Percentiles rank a stretch among this genome's conserved stretches.
phyloP scores from a whole-genome alignment of 2,797 vertebrate genomes.

The Columba guinea region DNA sequence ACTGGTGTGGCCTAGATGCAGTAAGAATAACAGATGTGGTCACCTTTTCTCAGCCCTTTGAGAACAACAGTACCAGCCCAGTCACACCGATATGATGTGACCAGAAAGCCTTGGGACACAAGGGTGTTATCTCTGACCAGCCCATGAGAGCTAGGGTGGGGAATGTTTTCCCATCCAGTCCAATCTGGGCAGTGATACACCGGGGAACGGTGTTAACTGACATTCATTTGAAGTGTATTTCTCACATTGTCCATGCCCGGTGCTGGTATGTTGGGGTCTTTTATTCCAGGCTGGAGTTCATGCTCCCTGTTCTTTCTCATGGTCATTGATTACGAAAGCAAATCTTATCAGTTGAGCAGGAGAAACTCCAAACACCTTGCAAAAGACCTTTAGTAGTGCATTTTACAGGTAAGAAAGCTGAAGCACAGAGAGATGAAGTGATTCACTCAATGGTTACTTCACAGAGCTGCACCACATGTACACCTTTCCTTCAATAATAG shows the following conservation, averaged over 20 bases:
- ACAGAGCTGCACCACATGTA: background rate
- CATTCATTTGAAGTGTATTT: background rate
- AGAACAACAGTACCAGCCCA: background rate
- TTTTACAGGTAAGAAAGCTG: background rate
- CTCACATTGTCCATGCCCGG: background rate
- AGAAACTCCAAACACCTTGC: background rate
- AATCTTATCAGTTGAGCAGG: background rate
- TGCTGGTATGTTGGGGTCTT: background rate
- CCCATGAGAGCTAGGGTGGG: background rate
- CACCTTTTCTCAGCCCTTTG: background rate
- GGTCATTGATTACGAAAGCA: background rate
- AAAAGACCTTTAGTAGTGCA: background rate
- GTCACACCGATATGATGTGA: background rate
- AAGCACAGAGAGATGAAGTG: background rate
- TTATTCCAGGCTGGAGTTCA: background rate
- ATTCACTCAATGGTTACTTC: fast-evolving
- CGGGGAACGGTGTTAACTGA: background rate
- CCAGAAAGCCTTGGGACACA: background rate
- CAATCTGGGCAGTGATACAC: background rate
- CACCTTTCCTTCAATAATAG: background rate
- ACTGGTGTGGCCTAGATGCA: background rate
- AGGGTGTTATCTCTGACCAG: background rate
- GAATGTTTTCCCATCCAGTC: background rate
- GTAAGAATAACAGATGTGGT: constrained; percentile 27
- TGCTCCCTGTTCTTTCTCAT: background rate